phyloP scores from a whole-genome alignment of 2,113 vertebrate genomes.

The Ornithorhynchus anatinus region DNA sequence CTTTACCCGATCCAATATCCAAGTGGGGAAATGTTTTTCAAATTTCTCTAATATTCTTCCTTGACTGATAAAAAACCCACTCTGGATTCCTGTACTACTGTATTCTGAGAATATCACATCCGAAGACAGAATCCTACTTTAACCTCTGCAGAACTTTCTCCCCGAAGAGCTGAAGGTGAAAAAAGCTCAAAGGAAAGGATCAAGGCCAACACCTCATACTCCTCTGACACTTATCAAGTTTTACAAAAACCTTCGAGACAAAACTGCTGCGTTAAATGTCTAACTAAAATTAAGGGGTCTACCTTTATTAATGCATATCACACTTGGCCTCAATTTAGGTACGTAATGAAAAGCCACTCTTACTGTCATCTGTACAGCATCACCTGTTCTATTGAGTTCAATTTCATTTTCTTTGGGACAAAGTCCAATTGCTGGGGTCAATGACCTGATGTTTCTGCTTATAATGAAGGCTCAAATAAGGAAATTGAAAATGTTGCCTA shows the following conservation, averaged over 20 bases:
- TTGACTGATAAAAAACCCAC: not conserved
- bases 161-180: not conserved
- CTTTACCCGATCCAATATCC: no score
- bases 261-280: not conserved
- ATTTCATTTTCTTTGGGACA: not conserved
- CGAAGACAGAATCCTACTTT: no score
- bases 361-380: not conserved
- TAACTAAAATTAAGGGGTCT: conserved; percentile 7
- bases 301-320: conserved; percentile 18
- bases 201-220: not conserved
- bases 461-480: not conserved
- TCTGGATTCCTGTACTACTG: not conserved
- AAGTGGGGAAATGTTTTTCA: no score
- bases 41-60: no score
- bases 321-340: conserved; percentile 7
- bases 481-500: conserved; percentile 12
- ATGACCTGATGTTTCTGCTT: not conserved
- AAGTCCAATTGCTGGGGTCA: not conserved
- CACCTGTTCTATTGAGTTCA: not conserved
- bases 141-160: not conserved
- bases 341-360: conserved; percentile 29
- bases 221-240: not conserved
- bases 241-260: not conserved
- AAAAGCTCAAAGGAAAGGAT: not conserved
- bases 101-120: not conserved